phyloP scores from a whole-genome alignment of 2,888 invertebrate genomes.

The Thymelicus acteon region DNA sequence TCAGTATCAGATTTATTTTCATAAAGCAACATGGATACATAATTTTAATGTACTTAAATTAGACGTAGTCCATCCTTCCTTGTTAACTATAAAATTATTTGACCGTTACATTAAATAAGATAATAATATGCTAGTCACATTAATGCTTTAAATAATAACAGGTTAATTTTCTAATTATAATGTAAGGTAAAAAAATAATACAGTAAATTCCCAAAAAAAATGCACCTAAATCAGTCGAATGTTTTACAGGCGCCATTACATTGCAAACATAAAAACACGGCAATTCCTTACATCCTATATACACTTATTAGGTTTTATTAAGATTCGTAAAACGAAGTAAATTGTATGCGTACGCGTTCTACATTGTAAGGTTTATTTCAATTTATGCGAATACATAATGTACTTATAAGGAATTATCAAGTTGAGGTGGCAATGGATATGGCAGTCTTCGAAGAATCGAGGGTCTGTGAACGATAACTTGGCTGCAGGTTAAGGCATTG shows the following conservation, averaged over 20 bases:
- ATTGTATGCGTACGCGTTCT: not conserved
- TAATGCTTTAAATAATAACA: too few relatives aligned
- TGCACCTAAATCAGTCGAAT: not conserved
- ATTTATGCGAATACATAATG: constrained; percentile 11
- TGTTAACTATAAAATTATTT: too few relatives aligned
- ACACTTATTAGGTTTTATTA: constrained; percentile 8
- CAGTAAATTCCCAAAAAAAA: not conserved
- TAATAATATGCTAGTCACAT: too few relatives aligned
- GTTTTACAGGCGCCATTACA: not conserved
- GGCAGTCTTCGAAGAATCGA: not conserved
- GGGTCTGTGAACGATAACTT: not conserved
- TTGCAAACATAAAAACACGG: constrained; percentile 7
- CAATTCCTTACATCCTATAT: constrained; percentile 12
- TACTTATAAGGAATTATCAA: constrained; percentile 6
- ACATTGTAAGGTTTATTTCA: constrained; percentile 12
- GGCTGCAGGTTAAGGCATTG: not conserved
- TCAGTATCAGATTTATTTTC: too few relatives aligned
- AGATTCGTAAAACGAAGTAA: constrained; percentile 4
- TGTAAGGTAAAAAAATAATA: too few relatives aligned
- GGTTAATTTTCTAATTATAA: too few relatives aligned
- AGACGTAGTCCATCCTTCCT: too few relatives aligned
- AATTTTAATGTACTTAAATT: too few relatives aligned
- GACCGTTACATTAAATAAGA: too few relatives aligned
- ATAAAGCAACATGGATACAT: too few relatives aligned
- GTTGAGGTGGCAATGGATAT: not conserved